Evolutionary conservation across 2,797 vertebrate genomes (phyloP).

Genomic region (Euphonia xanthogaster): DNA sequence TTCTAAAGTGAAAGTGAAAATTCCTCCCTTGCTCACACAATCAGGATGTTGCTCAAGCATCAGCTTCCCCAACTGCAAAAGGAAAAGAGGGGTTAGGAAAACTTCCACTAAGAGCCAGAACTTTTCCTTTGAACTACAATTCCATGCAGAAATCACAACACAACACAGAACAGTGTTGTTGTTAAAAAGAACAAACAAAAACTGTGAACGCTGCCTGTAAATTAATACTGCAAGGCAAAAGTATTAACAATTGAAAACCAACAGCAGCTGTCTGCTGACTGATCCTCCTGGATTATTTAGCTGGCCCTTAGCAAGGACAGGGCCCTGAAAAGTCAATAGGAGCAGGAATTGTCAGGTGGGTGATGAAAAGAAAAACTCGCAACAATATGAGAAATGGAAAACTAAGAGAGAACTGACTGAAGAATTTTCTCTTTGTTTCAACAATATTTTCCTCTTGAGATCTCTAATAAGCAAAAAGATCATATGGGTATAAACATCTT

Average conservation of each 20-base stretch:
- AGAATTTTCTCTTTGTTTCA: neutral
- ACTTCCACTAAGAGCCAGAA: neutral
- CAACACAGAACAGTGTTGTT: neutral
- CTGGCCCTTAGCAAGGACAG: neutral
- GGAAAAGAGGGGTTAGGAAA: neutral
- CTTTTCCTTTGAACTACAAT: neutral
- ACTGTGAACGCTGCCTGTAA: neutral
- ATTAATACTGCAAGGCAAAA: neutral
- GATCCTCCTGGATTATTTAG: neutral
- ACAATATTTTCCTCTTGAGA: accelerated
- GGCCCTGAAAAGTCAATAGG: neutral
- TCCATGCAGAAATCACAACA: neutral
- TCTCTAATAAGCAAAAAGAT: neutral
- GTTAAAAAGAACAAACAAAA: neutral
- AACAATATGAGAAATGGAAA: neutral
- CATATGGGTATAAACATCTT: neutral
- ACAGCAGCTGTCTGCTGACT: neutral
- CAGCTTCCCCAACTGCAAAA: neutral
- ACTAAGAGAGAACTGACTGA: neutral
- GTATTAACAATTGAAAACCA: neutral
- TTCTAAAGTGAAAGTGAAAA: neutral
- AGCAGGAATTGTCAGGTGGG: neutral
- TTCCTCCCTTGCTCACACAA: neutral
- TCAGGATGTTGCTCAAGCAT: neutral
- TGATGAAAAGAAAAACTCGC: neutral